Conservation (phyloP, 2,888 invertebrate genomes). For the Melikaiella ostensackeni region DNA sequence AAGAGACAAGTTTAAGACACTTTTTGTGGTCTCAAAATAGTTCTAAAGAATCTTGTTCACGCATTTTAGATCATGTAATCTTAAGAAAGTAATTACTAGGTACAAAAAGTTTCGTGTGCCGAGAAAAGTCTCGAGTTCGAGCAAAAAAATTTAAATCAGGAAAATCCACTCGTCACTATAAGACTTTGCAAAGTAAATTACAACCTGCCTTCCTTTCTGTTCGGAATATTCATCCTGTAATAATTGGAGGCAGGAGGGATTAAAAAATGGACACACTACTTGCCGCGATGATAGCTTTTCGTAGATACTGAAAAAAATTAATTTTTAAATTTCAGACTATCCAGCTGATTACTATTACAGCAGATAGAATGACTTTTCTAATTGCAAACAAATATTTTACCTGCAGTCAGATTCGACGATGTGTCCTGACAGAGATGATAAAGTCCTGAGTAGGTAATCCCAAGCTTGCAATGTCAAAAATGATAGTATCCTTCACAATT, state of each 20-base stretch:
- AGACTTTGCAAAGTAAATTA: background rate
- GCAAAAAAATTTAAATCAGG: background rate
- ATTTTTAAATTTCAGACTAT: background rate
- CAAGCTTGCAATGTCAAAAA: no score
- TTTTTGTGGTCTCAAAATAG: background rate
- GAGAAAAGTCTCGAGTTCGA: background rate
- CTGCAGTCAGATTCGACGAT: slow-evolving; percentile 1
- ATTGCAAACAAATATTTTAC: slow-evolving; percentile 19
- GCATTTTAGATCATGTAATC: background rate
- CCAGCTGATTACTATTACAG: background rate
- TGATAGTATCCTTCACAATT: no score
- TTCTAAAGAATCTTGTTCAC: background rate
- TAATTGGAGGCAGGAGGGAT: background rate
- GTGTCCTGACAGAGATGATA: no score
- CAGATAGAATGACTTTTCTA: background rate
- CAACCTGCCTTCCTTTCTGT: background rate
- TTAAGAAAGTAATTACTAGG: background rate
- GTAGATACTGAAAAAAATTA: background rate
- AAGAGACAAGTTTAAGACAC: background rate
- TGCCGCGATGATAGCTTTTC: background rate
- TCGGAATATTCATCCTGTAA: background rate
- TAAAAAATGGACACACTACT: background rate
- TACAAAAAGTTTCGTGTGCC: background rate
- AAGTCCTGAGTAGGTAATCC: background rate
- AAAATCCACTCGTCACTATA: background rate